Base-by-base conservation (phyloP, 2,888 invertebrate species). In the Celastrina argiolus region DNA sequence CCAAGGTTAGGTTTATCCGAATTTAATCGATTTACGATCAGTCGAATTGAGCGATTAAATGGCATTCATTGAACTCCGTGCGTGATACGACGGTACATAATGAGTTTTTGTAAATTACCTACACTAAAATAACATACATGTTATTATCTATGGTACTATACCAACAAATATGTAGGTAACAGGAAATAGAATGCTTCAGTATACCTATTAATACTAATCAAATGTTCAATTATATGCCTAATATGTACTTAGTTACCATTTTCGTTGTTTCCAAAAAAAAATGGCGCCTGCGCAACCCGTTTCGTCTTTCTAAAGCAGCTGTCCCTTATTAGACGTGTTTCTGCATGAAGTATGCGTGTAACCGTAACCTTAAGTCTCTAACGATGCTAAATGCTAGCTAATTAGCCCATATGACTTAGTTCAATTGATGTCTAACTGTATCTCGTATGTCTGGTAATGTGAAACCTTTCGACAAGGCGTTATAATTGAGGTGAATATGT, bases 381-480 rank as follows among this genome's bases (percentile, higher is more conserved):
- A 84, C 77, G 73, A 79, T 79, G 75, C 78, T 81, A 84, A 84
- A 71, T 81, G 82, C 76, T 81, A 75, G 80, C 83, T 80, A 81
- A 78, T 74, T 70, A 74, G 72, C 76, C 82, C 75, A 78, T 76
- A 78, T 78, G 81, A 80, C 81, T 76, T 70, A 71, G 74, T 73
- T 76, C 79, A 82, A 81, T 81, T 77, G 76, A 78, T 78, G 78
- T 77, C 67, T 67, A 69, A 70, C 2, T 5, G 5, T 31, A 7
- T 69, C 64, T 66, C 76, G 77, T 68, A 72, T 75, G 74, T 65
- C 64, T 64, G 63, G 66, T 65, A 64, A 56, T 56, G 64, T 66
- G 66, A 71, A 67, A 61, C 34, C 34, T 18, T 16, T 51, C 1
- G 22, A 58, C 36, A 36, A 61, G 36, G 18, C 59, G 59, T 18